Base-by-base conservation (phyloP, 2,888 invertebrate genomes). In the Amphipyra berbera region DNA sequence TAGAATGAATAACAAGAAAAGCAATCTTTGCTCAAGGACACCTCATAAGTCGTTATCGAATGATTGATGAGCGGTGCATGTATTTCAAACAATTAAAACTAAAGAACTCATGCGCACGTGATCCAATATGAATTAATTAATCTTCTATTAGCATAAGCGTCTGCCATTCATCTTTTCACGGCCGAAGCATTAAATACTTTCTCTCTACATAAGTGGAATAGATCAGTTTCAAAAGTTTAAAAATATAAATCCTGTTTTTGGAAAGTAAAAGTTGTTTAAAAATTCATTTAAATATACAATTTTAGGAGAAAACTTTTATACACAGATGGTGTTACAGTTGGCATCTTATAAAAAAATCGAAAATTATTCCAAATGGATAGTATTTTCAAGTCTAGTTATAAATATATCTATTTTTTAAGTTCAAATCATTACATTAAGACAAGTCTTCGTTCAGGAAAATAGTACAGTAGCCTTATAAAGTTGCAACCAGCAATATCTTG, bases 191-290 rank as follows among this genome's bases (percentile, higher is more conserved):
- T 52, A 52, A 73, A 37, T 12, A 70, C 71, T 71, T 73, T 73
- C 68, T 61, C 55, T 47, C 37, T 38, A 44, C 9, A n/a, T 44
- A 10, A 21, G 7, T 12, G 47, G 41, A 61, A 38, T 38, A 55
- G 46, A 13, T 37, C 8, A 35, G 50, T 70, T 46, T 35, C 41
- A 66, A 41, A 59, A 47, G 47, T 58, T 48, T 48, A 33, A 30
- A 67, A 42, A 61, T 52, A 68, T 13, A 57, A 58, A 68, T 68
- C 58, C 54, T 35, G 57, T 73, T 58, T 41, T 38, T n/a, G 14
- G 7, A 60, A 66, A 68, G 61, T 61, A 58, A 68, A 61, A 73
- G 61, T 73, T 54, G 68, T 27, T 41, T 30, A 30, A 37, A 48
- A 44, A 27, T 4, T 30, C 30, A 30, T 44, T 21, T 27, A 27